Evolutionary conservation across 1,140 invertebrate species (phyloP).

Genomic region (Mya arenaria): DNA sequence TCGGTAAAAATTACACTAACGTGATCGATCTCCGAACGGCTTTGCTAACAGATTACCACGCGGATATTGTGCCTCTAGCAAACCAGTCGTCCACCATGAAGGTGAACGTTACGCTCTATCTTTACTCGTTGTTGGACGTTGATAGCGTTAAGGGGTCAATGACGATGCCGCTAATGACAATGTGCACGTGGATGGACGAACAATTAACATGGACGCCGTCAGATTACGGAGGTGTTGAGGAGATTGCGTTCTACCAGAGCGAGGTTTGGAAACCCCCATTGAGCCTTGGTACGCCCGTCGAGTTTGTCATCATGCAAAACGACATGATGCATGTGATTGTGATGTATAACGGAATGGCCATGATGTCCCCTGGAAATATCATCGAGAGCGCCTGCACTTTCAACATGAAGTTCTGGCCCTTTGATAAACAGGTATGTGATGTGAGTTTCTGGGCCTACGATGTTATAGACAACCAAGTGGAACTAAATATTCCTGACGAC

Average conservation of each 20-base stretch:
- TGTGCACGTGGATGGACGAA: not conserved
- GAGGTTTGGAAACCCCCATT: slow-evolving; percentile 49
- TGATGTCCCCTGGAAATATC: slow-evolving; percentile 9
- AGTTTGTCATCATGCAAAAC: not conserved
- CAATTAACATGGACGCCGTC: not conserved
- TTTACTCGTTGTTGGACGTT: not conserved
- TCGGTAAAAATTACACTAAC: not conserved
- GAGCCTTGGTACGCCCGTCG: slow-evolving; percentile 39
- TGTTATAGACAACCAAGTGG: slow-evolving; percentile 6
- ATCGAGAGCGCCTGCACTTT: slow-evolving; percentile 37
- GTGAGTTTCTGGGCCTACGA: slow-evolving; percentile 36
- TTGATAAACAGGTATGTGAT: slow-evolving; percentile 50
- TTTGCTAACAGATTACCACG: not conserved
- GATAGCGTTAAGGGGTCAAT: not conserved
- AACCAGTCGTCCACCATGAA: not conserved
- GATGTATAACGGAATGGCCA: slow-evolving; percentile 17
- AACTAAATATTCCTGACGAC: too few species aligned
- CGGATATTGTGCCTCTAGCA: not conserved
- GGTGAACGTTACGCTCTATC: not conserved
- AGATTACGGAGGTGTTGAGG: not conserved
- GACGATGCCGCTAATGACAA: not conserved
- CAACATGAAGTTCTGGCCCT: slow-evolving; percentile 48
- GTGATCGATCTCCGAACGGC: not conserved
- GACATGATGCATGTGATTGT: not conserved
- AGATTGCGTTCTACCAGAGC: slow-evolving; percentile 26